These are phyloP conservation scores for Opisthocomus hoazin DNA, from an alignment of 2,113 vertebrate species.

Conservation along the genomic window DNA sequence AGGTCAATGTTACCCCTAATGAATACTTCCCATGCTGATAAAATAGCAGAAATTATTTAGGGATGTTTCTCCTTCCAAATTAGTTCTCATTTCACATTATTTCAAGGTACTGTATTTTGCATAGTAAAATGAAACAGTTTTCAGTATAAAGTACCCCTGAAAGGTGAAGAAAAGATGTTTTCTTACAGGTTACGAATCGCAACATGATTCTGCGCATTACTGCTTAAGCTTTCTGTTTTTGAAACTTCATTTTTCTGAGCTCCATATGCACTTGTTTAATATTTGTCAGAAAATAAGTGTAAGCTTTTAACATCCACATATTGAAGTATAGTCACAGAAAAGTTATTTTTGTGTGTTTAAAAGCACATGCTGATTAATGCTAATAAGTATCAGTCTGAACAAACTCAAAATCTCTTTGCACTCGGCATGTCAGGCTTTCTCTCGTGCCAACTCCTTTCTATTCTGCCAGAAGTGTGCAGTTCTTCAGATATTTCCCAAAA, in stretches of 20 bases:
- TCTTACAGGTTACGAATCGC: not conserved
- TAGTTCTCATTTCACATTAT: not conserved
- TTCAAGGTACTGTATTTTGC: not conserved
- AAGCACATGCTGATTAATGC: constrained; percentile 49
- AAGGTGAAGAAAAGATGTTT: not conserved
- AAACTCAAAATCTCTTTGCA: constrained; percentile 43
- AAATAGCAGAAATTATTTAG: not conserved
- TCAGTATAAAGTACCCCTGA: not conserved
- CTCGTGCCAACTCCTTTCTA: not conserved
- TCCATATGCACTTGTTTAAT: not conserved
- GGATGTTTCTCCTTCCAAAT: not conserved
- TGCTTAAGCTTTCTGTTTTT: not conserved
- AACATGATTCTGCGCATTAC: not conserved
- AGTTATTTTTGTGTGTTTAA: not conserved
- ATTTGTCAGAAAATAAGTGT: not conserved
- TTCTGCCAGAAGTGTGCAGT: not conserved
- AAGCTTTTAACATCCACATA: constrained; percentile 19
- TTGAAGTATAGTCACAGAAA: constrained; percentile 13
- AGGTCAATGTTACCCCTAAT: not conserved
- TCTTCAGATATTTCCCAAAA: not conserved
- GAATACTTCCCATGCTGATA: not conserved
- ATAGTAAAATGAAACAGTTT: not conserved
- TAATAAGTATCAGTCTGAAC: constrained; percentile 15
- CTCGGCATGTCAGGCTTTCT: not conserved
- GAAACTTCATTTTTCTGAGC: not conserved